A percentile compares a stretch with the other conserved stretches of the same genome.
These are phyloP conservation scores for Sinocyclocheilus rhinocerous DNA, from an alignment of 2,113 vertebrate genomes.

Conservation along the genomic window DNA sequence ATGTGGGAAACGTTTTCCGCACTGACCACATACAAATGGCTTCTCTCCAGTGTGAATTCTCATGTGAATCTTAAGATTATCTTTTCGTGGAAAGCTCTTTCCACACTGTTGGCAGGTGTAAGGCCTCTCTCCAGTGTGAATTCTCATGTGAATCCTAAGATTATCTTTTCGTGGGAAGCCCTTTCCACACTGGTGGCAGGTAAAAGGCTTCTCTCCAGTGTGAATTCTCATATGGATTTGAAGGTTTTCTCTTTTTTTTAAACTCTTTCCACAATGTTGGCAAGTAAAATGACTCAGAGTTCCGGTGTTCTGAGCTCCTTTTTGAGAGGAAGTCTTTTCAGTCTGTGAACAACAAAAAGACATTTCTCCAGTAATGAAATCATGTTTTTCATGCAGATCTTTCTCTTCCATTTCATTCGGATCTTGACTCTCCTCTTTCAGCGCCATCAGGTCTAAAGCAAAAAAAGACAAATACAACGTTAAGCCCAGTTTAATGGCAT, in stretches of 20 bases:
- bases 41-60: conserved; percentile 4
- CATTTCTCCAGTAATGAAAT: background rate
- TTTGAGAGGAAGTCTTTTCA: background rate
- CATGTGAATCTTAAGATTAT: background rate
- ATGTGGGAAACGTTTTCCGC: no score
- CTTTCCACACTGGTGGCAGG: background rate
- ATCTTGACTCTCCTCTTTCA: background rate
- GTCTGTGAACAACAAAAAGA: background rate
- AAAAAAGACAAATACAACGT: background rate
- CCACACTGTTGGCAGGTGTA: background rate
- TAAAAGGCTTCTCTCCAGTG: background rate
- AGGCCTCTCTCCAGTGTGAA: background rate
- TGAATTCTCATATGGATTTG: background rate
- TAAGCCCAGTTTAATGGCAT: background rate
- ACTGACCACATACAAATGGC: no score
- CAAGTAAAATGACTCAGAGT: background rate
- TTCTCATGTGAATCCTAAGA: background rate
- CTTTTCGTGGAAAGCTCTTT: background rate
- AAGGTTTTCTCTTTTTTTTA: background rate
- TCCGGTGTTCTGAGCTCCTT: background rate
- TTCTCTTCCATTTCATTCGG: background rate
- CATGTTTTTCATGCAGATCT: background rate
- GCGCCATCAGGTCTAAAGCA: background rate
- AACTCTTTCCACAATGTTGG: background rate
- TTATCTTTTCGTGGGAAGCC: background rate